Evolutionary conservation across 2,113 vertebrate species (phyloP).

Genomic region (Gila orcuttii): DNA sequence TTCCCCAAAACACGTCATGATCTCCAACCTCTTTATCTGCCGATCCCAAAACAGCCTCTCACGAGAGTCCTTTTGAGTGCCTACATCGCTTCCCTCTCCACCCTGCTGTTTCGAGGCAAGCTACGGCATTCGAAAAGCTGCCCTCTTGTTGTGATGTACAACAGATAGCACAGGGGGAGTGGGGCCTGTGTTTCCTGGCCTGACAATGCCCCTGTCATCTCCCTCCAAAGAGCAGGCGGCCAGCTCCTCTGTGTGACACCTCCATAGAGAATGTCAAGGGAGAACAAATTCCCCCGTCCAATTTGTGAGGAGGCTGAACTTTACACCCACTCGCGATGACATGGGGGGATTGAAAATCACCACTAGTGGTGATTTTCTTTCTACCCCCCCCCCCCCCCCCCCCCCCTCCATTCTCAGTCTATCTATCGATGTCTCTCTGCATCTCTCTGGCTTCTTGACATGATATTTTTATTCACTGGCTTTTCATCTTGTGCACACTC

Average conservation of each 20-base stretch:
- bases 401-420: no score
- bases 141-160: conserved; percentile 2
- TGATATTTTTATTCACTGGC: conserved; percentile 73
- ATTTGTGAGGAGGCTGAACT: conserved; percentile 76
- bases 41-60: conserved; percentile 27
- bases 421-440: conserved; percentile 24
- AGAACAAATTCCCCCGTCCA: conserved; percentile 74
- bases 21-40: conserved; percentile 33
- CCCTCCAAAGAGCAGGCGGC: conserved; percentile 66
- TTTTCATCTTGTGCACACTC: conserved; percentile 23
- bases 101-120: conserved; percentile 25
- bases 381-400: conserved; percentile 15
- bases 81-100: conserved; percentile 18
- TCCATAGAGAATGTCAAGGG: conserved; percentile 72
- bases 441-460: conserved; percentile 59
- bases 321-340: conserved; percentile 66
- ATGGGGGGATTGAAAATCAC: conserved; percentile 66
- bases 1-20: conserved; percentile 33
- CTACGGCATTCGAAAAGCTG: not conserved
- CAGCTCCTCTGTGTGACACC: conserved; percentile 70
- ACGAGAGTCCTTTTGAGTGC: not conserved
- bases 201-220: conserved; percentile 76
- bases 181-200: conserved; percentile 50
- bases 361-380: conserved; percentile 70
- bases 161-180: not conserved